Base-by-base conservation (phyloP, 2,113 vertebrate species). In the Coptodon bakossiorum region DNA sequence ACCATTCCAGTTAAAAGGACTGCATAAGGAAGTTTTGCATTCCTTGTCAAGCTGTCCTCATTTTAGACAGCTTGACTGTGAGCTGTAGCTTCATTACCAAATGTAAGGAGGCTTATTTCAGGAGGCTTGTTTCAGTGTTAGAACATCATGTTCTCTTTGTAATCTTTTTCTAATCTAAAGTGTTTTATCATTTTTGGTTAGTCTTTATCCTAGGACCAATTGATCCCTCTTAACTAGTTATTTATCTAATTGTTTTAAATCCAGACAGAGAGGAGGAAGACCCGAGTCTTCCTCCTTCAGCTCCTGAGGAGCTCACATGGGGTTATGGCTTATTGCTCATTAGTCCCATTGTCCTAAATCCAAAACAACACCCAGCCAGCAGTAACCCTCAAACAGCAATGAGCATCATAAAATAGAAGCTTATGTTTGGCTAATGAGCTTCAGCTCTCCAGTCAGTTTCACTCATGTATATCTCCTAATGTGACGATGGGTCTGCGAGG, bases 221-320 rank as follows among this genome's bases (percentile, higher is more conserved):
- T 95, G 89, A 95, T 92, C 92, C 94, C 10, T 93, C 90, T 94
- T 96, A 95, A 88, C 88, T 45, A 81, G 83, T 81, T 94, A 95
- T 95, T 95, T 94, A 81, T 87, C 86, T 95, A 95, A 96, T 95
- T 93, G 88, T 93, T 89, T 78, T 93, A 90, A 95, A 84, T 94
- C 92, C 93, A 91, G 90, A 91, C 90, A 88, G 82, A 61, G 19
- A 90, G 86, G 79, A 87, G 81, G 19, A 45, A 90, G 84, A 31
- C 73, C 10, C 45, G 8, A 5, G 29, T 71, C 68, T 29, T 86
- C 73, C 48, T 59, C 31, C 76, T 92, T 40, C n/a, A 61, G 88
- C 81, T 83, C 83, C 80, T 88, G 50, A 84, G 59, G 85, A 66
- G 86, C 84, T 90, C 31, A 66, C 40, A 3, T 80, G 54, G 34